Base-by-base conservation (phyloP, 2,888 invertebrate genomes). In the Caenorhabditis angaria region DNA sequence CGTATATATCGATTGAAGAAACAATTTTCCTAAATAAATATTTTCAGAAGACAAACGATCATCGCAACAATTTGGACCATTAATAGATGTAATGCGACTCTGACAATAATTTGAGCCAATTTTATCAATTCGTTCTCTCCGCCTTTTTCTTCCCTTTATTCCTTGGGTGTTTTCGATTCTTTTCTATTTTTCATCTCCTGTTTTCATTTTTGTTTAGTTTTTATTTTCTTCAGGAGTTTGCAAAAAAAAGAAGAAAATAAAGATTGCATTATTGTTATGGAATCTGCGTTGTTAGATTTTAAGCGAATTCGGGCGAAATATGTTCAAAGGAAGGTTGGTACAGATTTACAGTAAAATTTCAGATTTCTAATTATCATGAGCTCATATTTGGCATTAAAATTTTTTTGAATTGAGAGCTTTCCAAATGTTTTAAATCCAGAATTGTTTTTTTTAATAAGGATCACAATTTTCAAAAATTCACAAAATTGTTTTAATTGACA, bases 251-350 rank as follows among this genome's bases (percentile, higher is more conserved):
- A 41, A 41, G 41, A 41, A 41, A 41, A 41, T 41, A 41, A 41
- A 41, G 41, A 41, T 41, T 41, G 41, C 41, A 41, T 41, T 41
- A 41, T 41, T 41, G 41, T 18, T 54, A 64, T 72, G 64, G 67
- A 67, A 4, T 24, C 2, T 0, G 65, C 75, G 4, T 41, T 77
- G 41, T 65, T 68, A 12, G 64, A 59, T 48, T 79, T 70, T 56
- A 79, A 77, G 60, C 51, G 67, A 41, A 70, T 79, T n/a, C 61
- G 77, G 12, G 75, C 79, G 1, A 64, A 64, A 2, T 77, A 74
- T 41, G 77, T 74, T 24, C 79, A 77, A 24, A 55, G 79, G 14
- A 71, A 79, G 58, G 66, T 41, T 41, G 6, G 41, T 12, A n/a
- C n/a, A n/a, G n/a, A n/a, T n/a, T n/a, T n/a, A n/a, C n/a, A n/a